Evolutionary conservation across 2,888 invertebrate species (phyloP), one percentile per base, ranked within the genome.

Genomic region (Neuroscelio doddi): DNA sequence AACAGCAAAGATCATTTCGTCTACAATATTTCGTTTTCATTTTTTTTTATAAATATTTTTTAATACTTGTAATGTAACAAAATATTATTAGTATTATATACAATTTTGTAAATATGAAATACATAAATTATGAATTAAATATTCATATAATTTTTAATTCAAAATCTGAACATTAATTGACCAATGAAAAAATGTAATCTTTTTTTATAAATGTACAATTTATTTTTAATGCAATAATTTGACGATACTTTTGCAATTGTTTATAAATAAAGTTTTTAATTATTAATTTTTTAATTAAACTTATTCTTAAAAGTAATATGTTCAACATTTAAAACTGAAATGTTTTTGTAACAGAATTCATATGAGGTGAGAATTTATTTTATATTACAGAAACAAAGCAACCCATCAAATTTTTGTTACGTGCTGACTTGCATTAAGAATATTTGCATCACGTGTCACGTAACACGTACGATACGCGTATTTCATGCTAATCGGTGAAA

Each of bases 371-470:
- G 2, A 21, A 21, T 21, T 21, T 21, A 21, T 5, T 21, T 30
- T 3, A 3, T 9, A 9, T 2, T 3, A 9, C n/a, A 30, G n/a
- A 16, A 26, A 49, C 36, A 49, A 39, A 49, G 29, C 29, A 49
- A 9, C 10, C 26, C 36, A 47, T 21, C 57, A 58, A 58, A 41
- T 53, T 53, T 53, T 51, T 9, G 30, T 36, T 24, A 42, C 16
- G 17, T 50, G 24, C 9, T 12, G 1, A 24, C 39, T 50, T 9
- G 39, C 32, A 27, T 46, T 36, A 17, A 51, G 68, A 67, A 70
- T 62, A 65, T 64, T 70, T 66, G 63, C 56, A 56, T 73, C 70
- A 65, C 77, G 72, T 73, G 73, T 75, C 78, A 73, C 74, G 72
- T 74, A 73, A 71, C 61, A 38, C 57, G 52, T 34, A 57, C 39